Base-by-base conservation (phyloP, 2,888 invertebrate genomes). In the Polyploca ridens region DNA sequence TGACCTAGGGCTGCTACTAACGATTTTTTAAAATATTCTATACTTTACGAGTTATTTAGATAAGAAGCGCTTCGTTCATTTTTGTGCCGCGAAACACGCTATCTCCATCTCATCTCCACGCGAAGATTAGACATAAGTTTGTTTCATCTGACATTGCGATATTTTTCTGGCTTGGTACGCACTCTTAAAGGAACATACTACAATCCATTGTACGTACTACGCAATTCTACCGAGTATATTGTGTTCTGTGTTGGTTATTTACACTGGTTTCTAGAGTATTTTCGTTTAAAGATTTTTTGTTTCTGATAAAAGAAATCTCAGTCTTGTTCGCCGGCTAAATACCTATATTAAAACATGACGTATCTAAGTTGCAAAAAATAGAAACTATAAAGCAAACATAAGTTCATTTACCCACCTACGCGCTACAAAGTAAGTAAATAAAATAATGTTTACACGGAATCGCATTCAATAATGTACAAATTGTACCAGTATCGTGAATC, bases 401-500 rank as follows among this genome's bases (percentile, higher is more conserved):
- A 72, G 72, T 79, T 77, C 72, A 66, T 79, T 76, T 77, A 75
- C 75, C 75, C 66, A 70, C 76, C 79, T 77, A 84, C 81, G 76
- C 77, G 84, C 81, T 76, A 70, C 54, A n/a, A n/a, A 58, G 6
- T 58, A 44, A 38, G 35, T 35, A 60, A 59, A 68, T 65, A 66
- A 67, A 66, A 72, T 70, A 78, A 74, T 68, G 68, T 73, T 79
- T 71, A 78, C 69, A 61, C 69, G 66, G 70, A 73, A 77, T 71
- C 74, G 33, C 74, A 33, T 66, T 73, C 77, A 69, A 76, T 67
- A 74, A 69, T 70, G 69, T 65, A 76, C 76, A 77, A 86, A 84
- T 78, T 77, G 72, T 75, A 77, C 76, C 80, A 77, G 76, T 77
- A 80, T 77, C 75, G 72, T 80, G 76, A 75, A 82, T 82, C 75